These are phyloP conservation scores for Sicus ferrugineus DNA, from an alignment of 2,888 invertebrate species.

Conservation along the genomic window DNA sequence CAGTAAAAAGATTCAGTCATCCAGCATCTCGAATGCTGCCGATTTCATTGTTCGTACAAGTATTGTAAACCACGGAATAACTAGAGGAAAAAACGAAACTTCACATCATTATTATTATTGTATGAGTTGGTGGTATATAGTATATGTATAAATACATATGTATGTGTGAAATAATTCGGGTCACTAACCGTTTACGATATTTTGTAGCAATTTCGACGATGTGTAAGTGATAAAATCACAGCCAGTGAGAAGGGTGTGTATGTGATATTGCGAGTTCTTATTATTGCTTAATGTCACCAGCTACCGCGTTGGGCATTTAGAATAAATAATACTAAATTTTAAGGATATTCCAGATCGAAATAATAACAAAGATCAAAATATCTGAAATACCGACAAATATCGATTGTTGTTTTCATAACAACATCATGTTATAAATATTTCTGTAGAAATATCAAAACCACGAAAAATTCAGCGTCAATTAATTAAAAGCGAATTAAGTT, in stretches of 20 bases:
- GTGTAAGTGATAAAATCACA: not conserved
- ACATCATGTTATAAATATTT: too few species aligned
- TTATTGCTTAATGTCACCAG: not conserved
- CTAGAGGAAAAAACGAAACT: not conserved
- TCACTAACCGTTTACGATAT: conserved; percentile 61
- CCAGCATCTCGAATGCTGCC: conserved; percentile 3
- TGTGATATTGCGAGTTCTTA: not conserved
- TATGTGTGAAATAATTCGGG: conserved; percentile 55
- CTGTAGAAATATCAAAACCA: too few species aligned
- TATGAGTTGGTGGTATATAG: conserved; percentile 3
- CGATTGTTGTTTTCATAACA: too few species aligned
- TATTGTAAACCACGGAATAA: not conserved
- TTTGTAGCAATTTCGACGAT: conserved; percentile 42
- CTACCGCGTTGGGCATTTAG: not conserved
- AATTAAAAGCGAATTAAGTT: not conserved
- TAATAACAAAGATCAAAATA: not conserved
- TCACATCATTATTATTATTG: too few species aligned
- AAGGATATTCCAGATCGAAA: not conserved
- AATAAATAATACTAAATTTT: not conserved
- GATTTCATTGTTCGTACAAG: conserved; percentile 16
- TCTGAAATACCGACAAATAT: too few species aligned
- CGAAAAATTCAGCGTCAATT: too few species aligned
- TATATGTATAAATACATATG: not conserved
- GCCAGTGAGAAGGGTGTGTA: not conserved
- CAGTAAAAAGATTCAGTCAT: not conserved